Conservation (phyloP, 2,113 vertebrate genomes). For the Ceyx margarethae region DNA sequence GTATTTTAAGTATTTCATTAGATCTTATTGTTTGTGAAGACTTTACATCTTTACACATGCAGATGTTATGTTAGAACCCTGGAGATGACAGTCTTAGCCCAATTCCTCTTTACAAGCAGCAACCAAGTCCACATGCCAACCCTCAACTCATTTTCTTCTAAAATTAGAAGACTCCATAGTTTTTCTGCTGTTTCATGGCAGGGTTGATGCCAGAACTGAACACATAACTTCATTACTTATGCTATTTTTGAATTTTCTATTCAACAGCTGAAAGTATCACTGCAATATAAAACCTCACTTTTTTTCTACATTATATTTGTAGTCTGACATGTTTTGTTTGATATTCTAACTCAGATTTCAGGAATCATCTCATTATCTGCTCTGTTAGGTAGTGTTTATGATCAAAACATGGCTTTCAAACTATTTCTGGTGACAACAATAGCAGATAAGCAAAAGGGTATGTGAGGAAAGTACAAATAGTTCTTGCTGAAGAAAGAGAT, state of each 20-base stretch:
- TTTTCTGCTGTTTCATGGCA: not conserved
- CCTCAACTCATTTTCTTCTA: not conserved
- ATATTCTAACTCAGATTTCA: not conserved
- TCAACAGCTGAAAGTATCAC: not conserved
- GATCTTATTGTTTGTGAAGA: not conserved
- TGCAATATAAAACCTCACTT: not conserved
- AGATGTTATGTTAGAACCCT: not conserved
- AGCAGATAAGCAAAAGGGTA: not conserved
- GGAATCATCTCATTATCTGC: not conserved
- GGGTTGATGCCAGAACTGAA: not conserved
- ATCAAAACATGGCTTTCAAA: not conserved
- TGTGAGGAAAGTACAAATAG: not conserved
- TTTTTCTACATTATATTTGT: not conserved
- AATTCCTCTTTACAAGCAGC: not conserved
- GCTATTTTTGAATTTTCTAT: not conserved
- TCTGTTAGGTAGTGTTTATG: not conserved
- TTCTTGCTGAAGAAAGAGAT: not conserved
- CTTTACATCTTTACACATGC: not conserved
- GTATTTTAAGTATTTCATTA: not conserved
- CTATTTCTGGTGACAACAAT: not conserved
- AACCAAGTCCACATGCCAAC: not conserved
- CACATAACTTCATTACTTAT: not conserved
- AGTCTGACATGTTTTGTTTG: not conserved
- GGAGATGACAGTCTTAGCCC: not conserved
- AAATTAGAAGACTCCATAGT: not conserved